Conservation (phyloP, 2,797 vertebrate species). For the Nannoperca obscura region DNA sequence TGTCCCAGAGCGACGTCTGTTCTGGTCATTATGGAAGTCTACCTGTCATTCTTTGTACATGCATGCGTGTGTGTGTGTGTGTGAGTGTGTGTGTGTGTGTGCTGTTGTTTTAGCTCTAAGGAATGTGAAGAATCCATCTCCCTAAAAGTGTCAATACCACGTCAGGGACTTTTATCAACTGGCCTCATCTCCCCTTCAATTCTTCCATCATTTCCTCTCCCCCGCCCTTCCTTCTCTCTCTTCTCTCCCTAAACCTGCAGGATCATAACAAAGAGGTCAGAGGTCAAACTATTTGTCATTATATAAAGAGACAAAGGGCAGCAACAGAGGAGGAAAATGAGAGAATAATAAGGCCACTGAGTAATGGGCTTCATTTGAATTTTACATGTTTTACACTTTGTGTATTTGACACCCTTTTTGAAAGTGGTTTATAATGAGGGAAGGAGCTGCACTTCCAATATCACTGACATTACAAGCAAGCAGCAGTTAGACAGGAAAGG, state of each 20-base stretch:
- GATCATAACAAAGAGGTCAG: constrained; percentile 51
- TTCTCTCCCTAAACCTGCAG: constrained; percentile 25
- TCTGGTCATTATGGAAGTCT: constrained; percentile 54
- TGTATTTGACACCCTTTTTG: constrained; percentile 17
- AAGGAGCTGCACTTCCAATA: constrained; percentile 1
- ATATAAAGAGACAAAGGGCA: not conserved
- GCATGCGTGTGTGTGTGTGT: constrained; percentile 7
- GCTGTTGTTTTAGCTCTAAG: constrained; percentile 37
- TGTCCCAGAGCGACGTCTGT: constrained; percentile 57
- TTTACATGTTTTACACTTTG: constrained; percentile 6
- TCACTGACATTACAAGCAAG: constrained; percentile 2
- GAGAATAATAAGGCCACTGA: not conserved
- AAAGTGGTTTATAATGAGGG: constrained; percentile 4
- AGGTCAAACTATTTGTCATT: constrained; percentile 56
- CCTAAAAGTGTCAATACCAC: constrained; percentile 51
- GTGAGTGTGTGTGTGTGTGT: constrained; percentile 17
- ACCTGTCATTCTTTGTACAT: constrained; percentile 54
- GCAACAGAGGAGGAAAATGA: not conserved
- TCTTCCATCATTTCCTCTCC: not conserved
- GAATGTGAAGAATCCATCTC: constrained; percentile 67
- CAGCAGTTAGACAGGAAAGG: constrained; percentile 13
- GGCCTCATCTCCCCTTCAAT: constrained; percentile 50
- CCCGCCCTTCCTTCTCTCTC: not conserved
- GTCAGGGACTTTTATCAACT: constrained; percentile 60
- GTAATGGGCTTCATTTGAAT: constrained; percentile 29